These are phyloP conservation scores for Grapholita molesta DNA, from an alignment of 1,140 invertebrate species.

Conservation along the genomic window DNA sequence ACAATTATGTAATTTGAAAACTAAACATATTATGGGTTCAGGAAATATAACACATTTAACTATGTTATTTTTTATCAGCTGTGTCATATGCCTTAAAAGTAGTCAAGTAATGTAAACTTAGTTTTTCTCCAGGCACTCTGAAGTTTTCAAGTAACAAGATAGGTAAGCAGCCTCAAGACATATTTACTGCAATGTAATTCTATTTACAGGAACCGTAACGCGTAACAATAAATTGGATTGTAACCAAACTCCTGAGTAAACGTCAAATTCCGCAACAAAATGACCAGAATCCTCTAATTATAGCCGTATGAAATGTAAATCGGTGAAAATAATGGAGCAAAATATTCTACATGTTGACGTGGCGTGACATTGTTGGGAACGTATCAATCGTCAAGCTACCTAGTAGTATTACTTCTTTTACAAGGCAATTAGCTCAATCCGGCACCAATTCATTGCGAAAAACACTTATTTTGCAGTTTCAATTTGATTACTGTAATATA, in stretches of 20 bases:
- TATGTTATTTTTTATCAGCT: background rate
- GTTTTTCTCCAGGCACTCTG: background rate
- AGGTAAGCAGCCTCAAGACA: too few relatives aligned
- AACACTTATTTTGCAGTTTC: constrained; percentile 63
- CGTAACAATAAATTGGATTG: constrained; percentile 28
- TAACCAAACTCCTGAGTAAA: constrained; percentile 46
- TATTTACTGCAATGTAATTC: constrained; percentile 10
- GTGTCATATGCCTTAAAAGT: background rate
- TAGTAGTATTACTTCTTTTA: constrained; percentile 30
- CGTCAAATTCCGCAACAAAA: constrained; percentile 56
- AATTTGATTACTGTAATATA: constrained; percentile 74
- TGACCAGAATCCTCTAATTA: constrained; percentile 67
- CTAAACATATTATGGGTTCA: background rate
- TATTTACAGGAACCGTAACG: background rate
- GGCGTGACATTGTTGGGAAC: constrained; percentile 67
- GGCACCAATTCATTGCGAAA: constrained; percentile 37
- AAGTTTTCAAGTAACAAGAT: background rate
- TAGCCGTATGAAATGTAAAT: constrained; percentile 73
- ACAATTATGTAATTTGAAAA: background rate
- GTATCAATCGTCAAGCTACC: constrained; percentile 32
- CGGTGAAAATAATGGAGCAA: constrained; percentile 70
- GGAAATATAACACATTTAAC: background rate
- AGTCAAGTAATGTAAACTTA: background rate
- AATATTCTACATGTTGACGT: constrained; percentile 75
- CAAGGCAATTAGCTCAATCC: constrained; percentile 25